Evolutionary conservation across 2,113 vertebrate genomes (phyloP).

Genomic region (Pyrgilauda ruficollis): DNA sequence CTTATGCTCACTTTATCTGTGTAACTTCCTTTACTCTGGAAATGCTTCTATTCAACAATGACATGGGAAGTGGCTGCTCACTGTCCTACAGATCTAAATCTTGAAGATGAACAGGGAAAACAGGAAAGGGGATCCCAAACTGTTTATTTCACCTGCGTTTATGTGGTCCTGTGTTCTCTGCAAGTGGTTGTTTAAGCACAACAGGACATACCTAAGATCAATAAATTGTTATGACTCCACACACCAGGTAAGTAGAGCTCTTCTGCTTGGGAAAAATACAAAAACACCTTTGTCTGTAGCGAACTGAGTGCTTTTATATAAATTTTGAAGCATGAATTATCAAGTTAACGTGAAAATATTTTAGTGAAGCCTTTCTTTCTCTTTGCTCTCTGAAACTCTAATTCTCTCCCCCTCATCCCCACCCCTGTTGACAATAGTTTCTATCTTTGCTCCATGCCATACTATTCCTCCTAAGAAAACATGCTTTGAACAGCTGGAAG

Average conservation of each 20-base stretch:
- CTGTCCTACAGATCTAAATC: not conserved
- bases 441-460: not conserved
- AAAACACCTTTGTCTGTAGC: not conserved
- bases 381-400: not conserved
- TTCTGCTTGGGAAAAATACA: not conserved
- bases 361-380: not conserved
- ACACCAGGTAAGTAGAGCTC: not conserved
- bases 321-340: not conserved
- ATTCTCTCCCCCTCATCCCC: slow-evolving; percentile 1
- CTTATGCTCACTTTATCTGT: not conserved
- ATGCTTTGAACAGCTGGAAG: not conserved
- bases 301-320: not conserved
- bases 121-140: not conserved
- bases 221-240: not conserved
- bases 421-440: not conserved
- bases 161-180: not conserved
- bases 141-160: not conserved
- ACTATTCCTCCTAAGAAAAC: not conserved
- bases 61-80: not conserved
- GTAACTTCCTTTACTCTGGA: not conserved
- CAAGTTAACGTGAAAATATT: slow-evolving; percentile 9
- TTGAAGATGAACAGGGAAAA: not conserved
- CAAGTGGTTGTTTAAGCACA: not conserved
- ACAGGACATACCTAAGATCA: not conserved
- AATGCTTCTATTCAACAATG: not conserved